Base-by-base conservation (phyloP, 2,113 vertebrate genomes). In the Balaeniceps rex region DNA sequence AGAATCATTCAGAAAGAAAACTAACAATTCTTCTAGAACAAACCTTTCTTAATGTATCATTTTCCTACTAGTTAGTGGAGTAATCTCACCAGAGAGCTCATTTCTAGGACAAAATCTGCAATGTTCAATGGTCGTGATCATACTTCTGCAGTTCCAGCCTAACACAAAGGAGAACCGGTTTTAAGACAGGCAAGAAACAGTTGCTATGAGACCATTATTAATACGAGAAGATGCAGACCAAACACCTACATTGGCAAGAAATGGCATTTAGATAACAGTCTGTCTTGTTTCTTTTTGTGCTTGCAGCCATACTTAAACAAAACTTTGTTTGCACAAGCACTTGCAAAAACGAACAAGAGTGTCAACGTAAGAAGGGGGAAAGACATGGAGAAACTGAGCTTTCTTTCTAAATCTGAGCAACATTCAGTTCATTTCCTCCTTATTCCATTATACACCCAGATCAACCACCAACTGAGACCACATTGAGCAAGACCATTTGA, bases 201-300 rank as follows among this genome's bases (percentile, higher is more conserved):
- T 93, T 95, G 93, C 94, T 97, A 88, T 80, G 94, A 97, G 87
- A 96, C 94, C 68, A 86, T 89, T 95, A 93, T 80, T 64, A 77
- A 51, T 63, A 83, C 2, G 5, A 79, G 65, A 88, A 92, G 85
- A 90, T 71, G 47, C 90, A 95, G 83, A 90, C 76, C 71, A 88
- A 95, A 95, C 92, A 96, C 93, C 92, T 94, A 95, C 79, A 88
- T n/a, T 71, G 66, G 76, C 55, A 85, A 94, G 76, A 88, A 96
- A 85, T 80, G 93, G 74, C 89, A 95, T 95, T 94, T 89, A 83
- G 84, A 64, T 88, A 93, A 93, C 57, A 90, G 89, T 55, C 46
- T 19, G 1, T 44, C 71, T 87, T 77, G 42, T 57, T 95, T 87
- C 84, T 80, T 87, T 90, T 54, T 81, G 51, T 72, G 31, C 51